Evolutionary conservation across 2,888 invertebrate genomes (phyloP), one percentile per base, ranked within the genome.

Genomic region (Ectemnius continuus): DNA sequence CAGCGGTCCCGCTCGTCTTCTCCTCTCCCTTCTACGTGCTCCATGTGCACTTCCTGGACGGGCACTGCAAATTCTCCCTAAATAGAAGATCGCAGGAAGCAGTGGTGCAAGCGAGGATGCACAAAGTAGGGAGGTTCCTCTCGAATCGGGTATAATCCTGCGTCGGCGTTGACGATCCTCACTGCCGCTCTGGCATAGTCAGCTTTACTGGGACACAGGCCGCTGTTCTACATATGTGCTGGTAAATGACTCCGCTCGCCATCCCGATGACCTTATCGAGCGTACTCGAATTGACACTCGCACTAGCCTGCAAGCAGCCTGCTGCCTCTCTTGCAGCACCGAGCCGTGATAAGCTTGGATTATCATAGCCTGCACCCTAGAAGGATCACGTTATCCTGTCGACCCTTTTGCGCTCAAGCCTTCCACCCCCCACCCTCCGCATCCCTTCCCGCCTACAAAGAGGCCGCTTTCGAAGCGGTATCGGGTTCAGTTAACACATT

Each of bases 221-320:
- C 18, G 58, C 20, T 23, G 58, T 13, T 52, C 61, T 60, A 28
- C 72, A 63, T 64, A 60, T 58, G 61, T 59, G 70, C 52, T 56
- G 61, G 65, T 66, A 62, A 80, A 80, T 80, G 75, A 80, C 78
- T 75, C 57, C 61, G 75, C 48, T 60, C 59, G 47, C 58, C 52
- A 64, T 62, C 73, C 72, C 69, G 76, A 83, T 87, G 79, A 85
- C 86, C 68, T 82, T 85, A 82, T 85, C 86, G 79, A 85, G 85
- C 73, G 80, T 78, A 47, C 69, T 77, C 69, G 83, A 85, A 79
- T 84, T 86, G 76, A 84, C 82, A 72, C 76, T 63, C 76, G 83
- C 63, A 81, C 80, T 73, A 36, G 36, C 36, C 36, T 36, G 36
- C 36, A 36, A 36, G 36, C 36, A 36, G 36, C 36, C 36, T 36